Percentiles rank a stretch among this genome's conserved stretches.
These are phyloP conservation scores for Nudaria mundana DNA, from an alignment of 2,888 invertebrate genomes.

Conservation along the genomic window DNA sequence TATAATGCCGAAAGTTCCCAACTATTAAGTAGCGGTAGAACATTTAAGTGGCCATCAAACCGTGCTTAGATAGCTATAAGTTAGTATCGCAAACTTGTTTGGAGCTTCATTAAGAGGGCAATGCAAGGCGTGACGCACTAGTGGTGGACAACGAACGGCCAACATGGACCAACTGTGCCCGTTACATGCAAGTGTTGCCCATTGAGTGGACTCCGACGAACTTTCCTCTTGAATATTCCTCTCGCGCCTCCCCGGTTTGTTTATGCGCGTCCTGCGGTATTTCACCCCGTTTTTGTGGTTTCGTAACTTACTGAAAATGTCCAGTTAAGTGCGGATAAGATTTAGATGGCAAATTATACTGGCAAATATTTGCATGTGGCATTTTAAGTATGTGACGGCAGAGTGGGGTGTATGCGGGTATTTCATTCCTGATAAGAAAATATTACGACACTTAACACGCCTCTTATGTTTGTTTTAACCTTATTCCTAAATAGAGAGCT, in stretches of 20 bases:
- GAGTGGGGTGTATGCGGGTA: neutral
- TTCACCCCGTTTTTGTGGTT: slow-evolving; percentile 62
- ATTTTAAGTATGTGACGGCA: neutral
- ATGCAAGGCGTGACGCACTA: slow-evolving; percentile 66
- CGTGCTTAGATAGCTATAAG: slow-evolving; percentile 69
- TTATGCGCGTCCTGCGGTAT: slow-evolving; percentile 59
- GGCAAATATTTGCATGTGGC: slow-evolving; percentile 5
- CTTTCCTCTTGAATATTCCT: slow-evolving; percentile 78
- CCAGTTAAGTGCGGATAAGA: slow-evolving; percentile 63
- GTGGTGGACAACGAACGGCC: slow-evolving; percentile 39
- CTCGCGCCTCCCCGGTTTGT: slow-evolving; percentile 57
- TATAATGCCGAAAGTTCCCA: slow-evolving; percentile 64
- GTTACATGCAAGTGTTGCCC: slow-evolving; percentile 74
- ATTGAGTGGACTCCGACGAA: slow-evolving; percentile 57
- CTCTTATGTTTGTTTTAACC: too few species aligned
- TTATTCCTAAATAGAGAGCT: too few species aligned
- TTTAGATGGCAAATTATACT: slow-evolving; percentile 46
- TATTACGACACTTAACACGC: too few species aligned
- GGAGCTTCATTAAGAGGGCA: slow-evolving; percentile 74
- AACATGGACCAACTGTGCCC: slow-evolving; percentile 55
- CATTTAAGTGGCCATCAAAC: slow-evolving; percentile 74
- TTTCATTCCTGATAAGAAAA: neutral
- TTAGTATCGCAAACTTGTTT: slow-evolving; percentile 65
- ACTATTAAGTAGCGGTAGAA: slow-evolving; percentile 62
- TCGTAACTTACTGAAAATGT: slow-evolving; percentile 61